These are phyloP conservation scores for Trematomus loennbergii DNA, from an alignment of 2,113 vertebrate genomes.

Conservation along the genomic window DNA sequence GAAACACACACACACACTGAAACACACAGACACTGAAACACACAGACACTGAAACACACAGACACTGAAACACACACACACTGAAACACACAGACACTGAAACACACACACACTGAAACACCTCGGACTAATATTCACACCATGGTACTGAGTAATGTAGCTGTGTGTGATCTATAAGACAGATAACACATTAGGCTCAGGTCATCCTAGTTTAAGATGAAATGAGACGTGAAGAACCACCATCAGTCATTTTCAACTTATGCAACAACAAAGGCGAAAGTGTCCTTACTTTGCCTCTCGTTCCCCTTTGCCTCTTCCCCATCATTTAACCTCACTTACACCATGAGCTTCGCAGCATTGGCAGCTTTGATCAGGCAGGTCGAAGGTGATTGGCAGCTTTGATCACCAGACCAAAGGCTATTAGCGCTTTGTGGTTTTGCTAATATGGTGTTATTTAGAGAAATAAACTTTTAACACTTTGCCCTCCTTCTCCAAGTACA, in stretches of 20 bases:
- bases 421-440: slow-evolving; percentile 33
- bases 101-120: too few species aligned
- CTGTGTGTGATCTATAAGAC: too few species aligned
- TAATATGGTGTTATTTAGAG: slow-evolving; percentile 50
- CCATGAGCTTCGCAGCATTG: slow-evolving; percentile 22
- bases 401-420: slow-evolving; percentile 49
- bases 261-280: slow-evolving; percentile 8
- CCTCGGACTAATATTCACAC: too few species aligned
- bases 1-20: too few species aligned
- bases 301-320: slow-evolving; percentile 5
- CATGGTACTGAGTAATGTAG: too few species aligned
- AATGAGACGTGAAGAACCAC: too few species aligned
- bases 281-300: neutral
- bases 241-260: slow-evolving; percentile 14
- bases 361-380: slow-evolving; percentile 44
- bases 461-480: slow-evolving; percentile 30
- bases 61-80: too few species aligned
- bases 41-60: too few species aligned
- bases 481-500: slow-evolving; percentile 24
- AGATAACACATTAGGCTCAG: too few species aligned
- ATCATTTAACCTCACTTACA: slow-evolving; percentile 31
- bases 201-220: too few species aligned
- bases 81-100: too few species aligned
- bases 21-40: too few species aligned
- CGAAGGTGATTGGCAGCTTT: slow-evolving; percentile 60